Percentiles rank a stretch among this genome's conserved stretches.
phyloP scores from a whole-genome alignment of 2,797 vertebrate species.

The Acrossocheilus wenchowensis region DNA sequence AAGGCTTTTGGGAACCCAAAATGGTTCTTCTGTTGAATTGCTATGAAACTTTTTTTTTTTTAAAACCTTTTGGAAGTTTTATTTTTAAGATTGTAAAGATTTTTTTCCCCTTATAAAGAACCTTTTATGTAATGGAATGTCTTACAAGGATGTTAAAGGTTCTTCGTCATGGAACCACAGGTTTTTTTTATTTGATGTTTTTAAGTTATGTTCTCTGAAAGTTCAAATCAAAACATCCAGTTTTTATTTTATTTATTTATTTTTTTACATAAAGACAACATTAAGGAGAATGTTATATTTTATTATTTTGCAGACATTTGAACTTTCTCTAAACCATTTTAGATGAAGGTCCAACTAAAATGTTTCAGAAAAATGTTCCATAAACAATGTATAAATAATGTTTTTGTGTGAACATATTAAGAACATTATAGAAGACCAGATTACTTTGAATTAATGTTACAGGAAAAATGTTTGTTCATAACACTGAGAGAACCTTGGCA shows the following conservation, averaged over 20 bases:
- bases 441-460: neutral
- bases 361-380: neutral
- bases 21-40: neutral
- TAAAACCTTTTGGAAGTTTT: neutral
- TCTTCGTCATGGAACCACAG: neutral
- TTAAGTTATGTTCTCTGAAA: neutral
- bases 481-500: neutral
- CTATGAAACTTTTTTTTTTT: neutral
- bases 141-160: neutral
- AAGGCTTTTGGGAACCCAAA: neutral
- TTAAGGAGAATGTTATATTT: neutral
- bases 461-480: neutral
- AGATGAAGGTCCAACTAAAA: neutral
- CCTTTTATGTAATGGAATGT: neutral
- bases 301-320: neutral
- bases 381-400: neutral
- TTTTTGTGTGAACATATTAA: neutral
- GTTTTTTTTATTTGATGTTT: neutral
- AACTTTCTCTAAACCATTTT: neutral
- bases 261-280: neutral
- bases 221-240: neutral
- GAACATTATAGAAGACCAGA: neutral
- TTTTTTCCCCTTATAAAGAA: neutral
- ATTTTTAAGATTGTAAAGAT: neutral
- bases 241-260: too few relatives aligned